Percentiles rank a stretch among this genome's conserved stretches.
Evolutionary conservation across 2,888 invertebrate genomes (phyloP).

Genomic region (Dorcus parallelipipedus): DNA sequence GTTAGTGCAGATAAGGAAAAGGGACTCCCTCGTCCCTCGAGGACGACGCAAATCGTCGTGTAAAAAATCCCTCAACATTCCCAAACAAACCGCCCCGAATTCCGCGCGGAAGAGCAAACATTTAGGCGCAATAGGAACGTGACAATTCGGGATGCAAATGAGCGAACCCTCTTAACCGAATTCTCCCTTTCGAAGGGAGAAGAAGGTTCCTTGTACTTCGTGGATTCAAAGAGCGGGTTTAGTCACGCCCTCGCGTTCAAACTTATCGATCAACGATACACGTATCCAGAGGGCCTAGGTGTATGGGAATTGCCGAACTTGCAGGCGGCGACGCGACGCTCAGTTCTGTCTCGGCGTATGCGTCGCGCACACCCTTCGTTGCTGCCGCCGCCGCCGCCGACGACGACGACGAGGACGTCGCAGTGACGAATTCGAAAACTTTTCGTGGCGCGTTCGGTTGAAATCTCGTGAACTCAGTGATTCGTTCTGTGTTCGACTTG

Average conservation of each 20-base stretch:
- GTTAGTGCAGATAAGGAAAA: no score
- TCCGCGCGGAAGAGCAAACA: no score
- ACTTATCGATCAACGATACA: conserved; percentile 23
- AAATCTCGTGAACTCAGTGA: neutral
- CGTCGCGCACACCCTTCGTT: conserved; percentile 14
- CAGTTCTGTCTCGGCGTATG: conserved; percentile 16
- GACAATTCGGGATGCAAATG: no score
- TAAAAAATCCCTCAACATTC: no score
- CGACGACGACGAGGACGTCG: neutral
- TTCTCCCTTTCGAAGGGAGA: no score
- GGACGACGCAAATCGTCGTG: no score
- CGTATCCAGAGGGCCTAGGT: conserved; percentile 17
- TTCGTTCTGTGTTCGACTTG: neutral
- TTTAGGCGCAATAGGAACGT: no score
- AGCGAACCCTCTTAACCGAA: no score
- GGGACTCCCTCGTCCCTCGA: no score
- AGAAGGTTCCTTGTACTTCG: no score
- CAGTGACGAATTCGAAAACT: neutral
- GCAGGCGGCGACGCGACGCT: conserved; percentile 20
- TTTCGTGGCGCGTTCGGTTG: conserved; percentile 1
- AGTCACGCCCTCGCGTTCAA: conserved; percentile 22
- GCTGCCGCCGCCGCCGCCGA: neutral
- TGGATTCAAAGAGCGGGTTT: neutral
- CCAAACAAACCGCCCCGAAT: no score
- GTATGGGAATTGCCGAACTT: conserved; percentile 22